These are phyloP conservation scores for Psittacula cyanocephala DNA, from an alignment of 2,113 vertebrate species.

Conservation along the genomic window DNA sequence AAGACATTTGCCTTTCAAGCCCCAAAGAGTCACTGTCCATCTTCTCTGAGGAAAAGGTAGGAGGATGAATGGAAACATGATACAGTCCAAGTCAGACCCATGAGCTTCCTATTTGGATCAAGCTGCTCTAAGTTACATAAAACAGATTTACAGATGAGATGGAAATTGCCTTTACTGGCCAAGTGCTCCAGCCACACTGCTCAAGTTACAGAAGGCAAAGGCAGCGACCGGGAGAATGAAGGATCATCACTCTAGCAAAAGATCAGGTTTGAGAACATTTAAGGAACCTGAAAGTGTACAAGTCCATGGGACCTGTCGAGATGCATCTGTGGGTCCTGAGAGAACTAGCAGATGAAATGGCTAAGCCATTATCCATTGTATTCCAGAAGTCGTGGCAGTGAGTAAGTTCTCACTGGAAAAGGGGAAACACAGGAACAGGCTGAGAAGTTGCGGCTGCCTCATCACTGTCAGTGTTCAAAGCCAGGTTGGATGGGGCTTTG, in stretches of 20 bases:
- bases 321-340: not conserved
- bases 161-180: not conserved
- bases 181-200: not conserved
- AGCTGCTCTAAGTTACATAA: not conserved
- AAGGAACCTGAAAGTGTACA: not conserved
- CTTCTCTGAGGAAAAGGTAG: not conserved
- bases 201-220: not conserved
- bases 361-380: not conserved
- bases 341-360: not conserved
- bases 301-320: not conserved
- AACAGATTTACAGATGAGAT: not conserved
- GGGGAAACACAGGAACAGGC: not conserved
- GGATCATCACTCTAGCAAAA: not conserved
- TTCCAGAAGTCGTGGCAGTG: not conserved
- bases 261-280: not conserved
- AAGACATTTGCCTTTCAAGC: not conserved
- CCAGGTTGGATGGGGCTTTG: not conserved
- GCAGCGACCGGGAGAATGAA: not conserved
- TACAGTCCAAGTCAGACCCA: not conserved
- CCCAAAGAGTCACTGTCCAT: not conserved
- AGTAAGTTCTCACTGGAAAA: not conserved
- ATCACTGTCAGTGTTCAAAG: not conserved
- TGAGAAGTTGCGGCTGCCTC: not conserved
- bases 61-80: not conserved
- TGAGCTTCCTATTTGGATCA: not conserved